Evolutionary conservation across 2,888 invertebrate species (phyloP).

Genomic region (Eupsilia transversa): DNA sequence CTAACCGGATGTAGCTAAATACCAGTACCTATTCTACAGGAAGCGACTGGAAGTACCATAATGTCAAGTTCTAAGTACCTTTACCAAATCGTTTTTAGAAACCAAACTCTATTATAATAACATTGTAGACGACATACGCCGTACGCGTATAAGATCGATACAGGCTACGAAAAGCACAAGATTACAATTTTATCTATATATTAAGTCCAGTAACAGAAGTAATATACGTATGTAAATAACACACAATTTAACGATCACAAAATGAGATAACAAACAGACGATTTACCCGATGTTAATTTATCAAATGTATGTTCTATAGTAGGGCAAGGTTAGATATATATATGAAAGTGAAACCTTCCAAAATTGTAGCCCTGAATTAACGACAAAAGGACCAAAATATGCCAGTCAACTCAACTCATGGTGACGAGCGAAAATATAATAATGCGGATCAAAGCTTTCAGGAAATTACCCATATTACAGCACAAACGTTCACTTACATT

Average conservation of each 20-base stretch:
- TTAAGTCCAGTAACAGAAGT: background rate
- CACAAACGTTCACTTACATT: conserved; percentile 32
- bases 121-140: conserved; percentile 10
- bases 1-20: too few relatives aligned
- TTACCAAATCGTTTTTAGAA: background rate
- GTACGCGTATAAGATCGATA: conserved; percentile 32
- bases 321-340: conserved; percentile 50
- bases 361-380: conserved; percentile 21
- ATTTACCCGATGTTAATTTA: conserved; percentile 3
- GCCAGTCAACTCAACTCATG: conserved; percentile 56
- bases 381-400: conserved; percentile 46
- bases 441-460: conserved; percentile 53
- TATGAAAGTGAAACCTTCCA: conserved; percentile 24
- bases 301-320: conserved; percentile 29
- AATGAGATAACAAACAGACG: conserved; percentile 30
- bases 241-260: conserved; percentile 25
- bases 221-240: conserved; percentile 30
- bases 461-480: conserved; percentile 63
- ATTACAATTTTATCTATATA: background rate
- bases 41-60: too few relatives aligned
- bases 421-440: conserved; percentile 49
- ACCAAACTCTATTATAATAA: background rate
- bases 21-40: too few relatives aligned
- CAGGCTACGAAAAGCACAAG: background rate
- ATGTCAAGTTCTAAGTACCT: background rate